Base-by-base conservation (phyloP, 2,113 vertebrate genomes). In the Saccopteryx leptura region DNA sequence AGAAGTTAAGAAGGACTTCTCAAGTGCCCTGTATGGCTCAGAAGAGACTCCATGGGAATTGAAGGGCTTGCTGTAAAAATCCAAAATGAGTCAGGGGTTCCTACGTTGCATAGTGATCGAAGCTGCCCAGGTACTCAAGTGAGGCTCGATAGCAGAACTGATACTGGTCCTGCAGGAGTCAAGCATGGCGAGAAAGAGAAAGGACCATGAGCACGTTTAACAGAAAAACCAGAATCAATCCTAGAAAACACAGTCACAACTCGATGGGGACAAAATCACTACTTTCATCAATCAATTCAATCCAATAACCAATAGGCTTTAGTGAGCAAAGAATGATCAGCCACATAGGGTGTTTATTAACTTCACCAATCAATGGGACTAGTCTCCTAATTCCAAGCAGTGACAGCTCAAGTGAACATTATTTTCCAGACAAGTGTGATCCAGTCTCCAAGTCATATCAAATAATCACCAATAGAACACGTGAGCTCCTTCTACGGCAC, bases 61-160 rank as follows among this genome's bases (percentile, higher is more conserved):
- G 98, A 99, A 99, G 98, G 99, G 99, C 99, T 99, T 98, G 99
- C 98, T 98, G 98, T 98, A 99, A 98, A 98, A 99, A 99, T 99
- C 99, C 99, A 97, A 85, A 98, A 97, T 84, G 98, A 98, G 98
- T 97, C 98, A 91, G 98, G 98, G 98, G 98, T 98, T 99, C 98
- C 99, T 99, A 99, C 99, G 99, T 99, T 99, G 99, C 99, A 99
- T 99, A 99, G 99, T 99, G 99, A 99, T 99, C 99, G 98, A 99
- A 99, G 98, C 99, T 99, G 98, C 99, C 99, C 99, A 99, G 99
- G 98, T 99, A 99, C 97, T 99, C 99, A 98, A 99, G 98, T 96
- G 99, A 99, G 92, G 99, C 99, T 98, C 99, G 99, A 98, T 99
- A 99, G 98, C 99, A 99, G 98, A 99, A 99, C 98, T 99, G 99